A percentile compares a stretch with the other conserved stretches of the same genome.
These are phyloP conservation scores for Nymphicus hollandicus DNA, from an alignment of 2,113 vertebrate genomes.

Conservation along the genomic window DNA sequence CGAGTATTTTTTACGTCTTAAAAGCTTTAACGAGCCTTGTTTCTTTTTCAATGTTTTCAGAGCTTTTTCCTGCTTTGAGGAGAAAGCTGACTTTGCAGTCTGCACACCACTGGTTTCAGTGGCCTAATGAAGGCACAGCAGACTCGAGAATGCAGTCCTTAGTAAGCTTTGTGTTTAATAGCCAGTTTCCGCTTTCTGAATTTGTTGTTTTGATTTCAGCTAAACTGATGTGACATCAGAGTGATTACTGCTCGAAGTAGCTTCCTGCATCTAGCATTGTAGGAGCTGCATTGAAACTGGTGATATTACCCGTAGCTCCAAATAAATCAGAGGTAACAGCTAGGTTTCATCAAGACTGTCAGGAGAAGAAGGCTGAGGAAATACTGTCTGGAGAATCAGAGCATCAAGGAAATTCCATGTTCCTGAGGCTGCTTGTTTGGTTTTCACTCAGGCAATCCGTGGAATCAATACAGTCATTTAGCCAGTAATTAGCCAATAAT, in stretches of 20 bases:
- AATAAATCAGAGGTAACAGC: not conserved
- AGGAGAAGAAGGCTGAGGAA: not conserved
- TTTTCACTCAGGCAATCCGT: not conserved
- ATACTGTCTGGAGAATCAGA: not conserved
- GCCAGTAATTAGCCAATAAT: slow-evolving; percentile 3
- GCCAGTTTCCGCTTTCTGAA: not conserved
- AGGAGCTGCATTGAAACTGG: not conserved
- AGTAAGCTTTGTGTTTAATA: not conserved
- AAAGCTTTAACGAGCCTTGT: not conserved
- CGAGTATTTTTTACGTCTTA: not conserved
- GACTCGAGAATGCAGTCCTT: not conserved
- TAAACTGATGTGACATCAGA: not conserved
- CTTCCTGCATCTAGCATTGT: not conserved
- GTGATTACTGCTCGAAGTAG: not conserved
- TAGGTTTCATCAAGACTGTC: not conserved
- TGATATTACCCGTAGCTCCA: not conserved
- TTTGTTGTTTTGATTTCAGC: not conserved
- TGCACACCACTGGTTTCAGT: not conserved
- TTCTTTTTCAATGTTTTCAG: not conserved
- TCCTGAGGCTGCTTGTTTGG: not conserved
- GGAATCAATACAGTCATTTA: slow-evolving; percentile 11
- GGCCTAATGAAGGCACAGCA: not conserved
- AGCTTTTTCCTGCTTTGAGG: not conserved
- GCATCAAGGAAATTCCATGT: not conserved
- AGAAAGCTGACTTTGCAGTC: not conserved